phyloP scores from a whole-genome alignment of 2,113 vertebrate species.

The Ranitomeya variabilis region DNA sequence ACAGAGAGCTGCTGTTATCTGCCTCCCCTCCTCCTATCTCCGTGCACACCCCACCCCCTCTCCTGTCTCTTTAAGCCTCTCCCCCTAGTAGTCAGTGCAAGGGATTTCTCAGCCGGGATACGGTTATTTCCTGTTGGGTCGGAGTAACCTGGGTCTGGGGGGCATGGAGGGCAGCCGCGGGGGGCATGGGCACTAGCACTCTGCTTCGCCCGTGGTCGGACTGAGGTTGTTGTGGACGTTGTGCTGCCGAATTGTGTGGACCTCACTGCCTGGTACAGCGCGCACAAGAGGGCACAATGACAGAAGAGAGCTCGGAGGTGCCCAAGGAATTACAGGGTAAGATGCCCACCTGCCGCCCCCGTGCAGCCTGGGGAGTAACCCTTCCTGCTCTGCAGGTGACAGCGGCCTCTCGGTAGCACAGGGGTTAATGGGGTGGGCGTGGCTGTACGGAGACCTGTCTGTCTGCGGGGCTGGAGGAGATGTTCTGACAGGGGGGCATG shows the following conservation, averaged over 20 bases:
- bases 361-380: not conserved
- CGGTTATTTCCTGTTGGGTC: conserved; percentile 47
- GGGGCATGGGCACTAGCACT: conserved; percentile 35
- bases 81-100: conserved; percentile 53
- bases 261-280: conserved; percentile 47
- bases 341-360: conserved; percentile 48
- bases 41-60: conserved; percentile 52
- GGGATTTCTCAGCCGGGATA: conserved; percentile 54
- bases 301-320: conserved; percentile 85
- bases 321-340: conserved; percentile 88
- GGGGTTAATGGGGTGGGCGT: conserved; percentile 45
- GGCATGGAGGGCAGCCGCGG: conserved; percentile 39
- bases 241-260: conserved; percentile 12
- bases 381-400: conserved; percentile 9
- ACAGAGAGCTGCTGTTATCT: conserved; percentile 50
- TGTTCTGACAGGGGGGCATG: no score
- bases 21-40: conserved; percentile 52
- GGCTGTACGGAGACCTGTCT: not conserved
- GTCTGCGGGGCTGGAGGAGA: no score
- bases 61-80: conserved; percentile 53
- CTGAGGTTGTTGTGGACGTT: not conserved
- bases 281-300: conserved; percentile 72
- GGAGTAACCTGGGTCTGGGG: conserved; percentile 19
- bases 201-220: not conserved
- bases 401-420: not conserved